Conservation (phyloP, 2,797 vertebrate species). For the Crax fasciolata region DNA sequence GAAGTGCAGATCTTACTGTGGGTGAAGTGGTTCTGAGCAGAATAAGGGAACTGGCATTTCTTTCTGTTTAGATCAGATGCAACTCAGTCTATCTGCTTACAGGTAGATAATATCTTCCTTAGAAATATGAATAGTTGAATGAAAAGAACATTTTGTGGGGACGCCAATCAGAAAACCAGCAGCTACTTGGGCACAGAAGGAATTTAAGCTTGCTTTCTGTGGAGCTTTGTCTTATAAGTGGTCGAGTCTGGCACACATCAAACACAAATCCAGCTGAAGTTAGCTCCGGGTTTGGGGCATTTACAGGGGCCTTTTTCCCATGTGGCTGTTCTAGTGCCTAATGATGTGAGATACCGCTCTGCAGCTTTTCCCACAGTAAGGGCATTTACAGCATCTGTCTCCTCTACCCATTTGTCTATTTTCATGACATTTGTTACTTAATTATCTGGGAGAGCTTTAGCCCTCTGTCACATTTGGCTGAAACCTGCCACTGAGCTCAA, state of each 20-base stretch:
- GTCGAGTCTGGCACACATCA: not conserved
- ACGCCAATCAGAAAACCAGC: not conserved
- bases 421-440: conserved; percentile 52
- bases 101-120: not conserved
- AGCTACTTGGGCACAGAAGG: not conserved
- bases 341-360: conserved; percentile 39
- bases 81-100: not conserved
- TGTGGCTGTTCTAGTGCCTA: not conserved
- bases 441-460: conserved; percentile 41
- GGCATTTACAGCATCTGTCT: conserved; percentile 53
- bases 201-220: conserved; percentile 29
- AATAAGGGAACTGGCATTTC: not conserved
- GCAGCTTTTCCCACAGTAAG: conserved; percentile 61
- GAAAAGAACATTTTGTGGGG: not conserved
- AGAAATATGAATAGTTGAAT: not conserved
- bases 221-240: conserved; percentile 10
- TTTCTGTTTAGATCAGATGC: not conserved
- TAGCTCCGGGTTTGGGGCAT: conserved; percentile 9
- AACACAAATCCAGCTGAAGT: conserved; percentile 23
- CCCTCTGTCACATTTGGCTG: conserved; percentile 36
- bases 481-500: not conserved
- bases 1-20: not conserved
- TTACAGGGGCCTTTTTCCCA: conserved; percentile 29
- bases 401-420: conserved; percentile 33
- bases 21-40: not conserved